Conservation (phyloP, 2,797 vertebrate genomes). For the Ctenosaura bakeri region DNA sequence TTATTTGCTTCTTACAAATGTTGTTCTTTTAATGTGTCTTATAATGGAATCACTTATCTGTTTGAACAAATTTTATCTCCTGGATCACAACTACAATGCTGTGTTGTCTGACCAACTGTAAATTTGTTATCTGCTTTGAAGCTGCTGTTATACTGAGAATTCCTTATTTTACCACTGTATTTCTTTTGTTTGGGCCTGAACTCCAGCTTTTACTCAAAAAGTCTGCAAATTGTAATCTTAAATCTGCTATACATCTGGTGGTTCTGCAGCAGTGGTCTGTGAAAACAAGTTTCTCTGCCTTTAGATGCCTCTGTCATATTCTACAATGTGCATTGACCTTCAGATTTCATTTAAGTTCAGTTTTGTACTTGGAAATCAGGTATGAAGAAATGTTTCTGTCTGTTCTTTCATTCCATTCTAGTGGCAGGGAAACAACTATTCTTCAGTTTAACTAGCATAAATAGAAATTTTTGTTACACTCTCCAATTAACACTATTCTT, state of each 20-base stretch:
- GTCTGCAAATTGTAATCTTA: neutral
- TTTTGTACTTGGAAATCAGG: conserved; percentile 18
- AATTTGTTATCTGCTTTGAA: neutral
- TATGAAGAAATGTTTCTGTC: conserved; percentile 11
- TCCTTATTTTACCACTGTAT: neutral
- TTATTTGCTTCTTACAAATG: conserved; percentile 25
- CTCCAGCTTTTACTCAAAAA: neutral
- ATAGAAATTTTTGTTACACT: no score
- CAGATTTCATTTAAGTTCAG: conserved; percentile 35
- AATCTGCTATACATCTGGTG: conserved; percentile 25
- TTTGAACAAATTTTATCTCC: conserved; percentile 16
- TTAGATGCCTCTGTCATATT: neutral
- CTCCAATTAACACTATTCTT: no score
- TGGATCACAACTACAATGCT: conserved; percentile 6
- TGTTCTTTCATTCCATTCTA: neutral
- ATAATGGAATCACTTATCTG: neutral
- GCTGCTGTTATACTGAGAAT: neutral
- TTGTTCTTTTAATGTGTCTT: neutral
- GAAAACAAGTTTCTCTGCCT: conserved; percentile 44
- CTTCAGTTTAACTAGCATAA: conserved; percentile 16
- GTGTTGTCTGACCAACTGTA: neutral
- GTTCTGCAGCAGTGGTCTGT: conserved; percentile 29
- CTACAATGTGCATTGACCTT: neutral
- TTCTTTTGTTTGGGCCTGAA: neutral
- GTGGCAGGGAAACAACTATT: conserved; percentile 19